phyloP scores from a whole-genome alignment of 1,140 invertebrate species.

The Pomacea maculata region DNA sequence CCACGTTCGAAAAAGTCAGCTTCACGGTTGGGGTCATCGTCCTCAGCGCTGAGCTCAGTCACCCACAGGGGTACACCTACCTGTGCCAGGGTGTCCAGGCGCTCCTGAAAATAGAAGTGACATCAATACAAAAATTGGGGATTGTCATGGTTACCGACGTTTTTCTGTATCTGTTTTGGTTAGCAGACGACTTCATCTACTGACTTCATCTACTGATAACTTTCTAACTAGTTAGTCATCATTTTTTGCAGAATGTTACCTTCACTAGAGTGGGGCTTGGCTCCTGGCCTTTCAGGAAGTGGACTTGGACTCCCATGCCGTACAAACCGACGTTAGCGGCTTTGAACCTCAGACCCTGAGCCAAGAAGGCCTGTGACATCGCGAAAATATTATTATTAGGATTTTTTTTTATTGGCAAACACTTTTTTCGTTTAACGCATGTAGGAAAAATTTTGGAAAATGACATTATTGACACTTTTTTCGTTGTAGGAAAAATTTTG shows the following conservation, averaged over 20 bases:
- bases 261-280: conserved; percentile 15
- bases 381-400: too few relatives aligned
- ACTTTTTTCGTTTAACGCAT: too few relatives aligned
- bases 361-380: neutral
- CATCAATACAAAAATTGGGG: too few relatives aligned
- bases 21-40: neutral
- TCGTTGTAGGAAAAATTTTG: too few relatives aligned
- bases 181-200: too few relatives aligned
- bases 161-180: too few relatives aligned
- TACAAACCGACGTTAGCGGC: conserved; percentile 14
- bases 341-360: conserved; percentile 2
- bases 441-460: too few relatives aligned
- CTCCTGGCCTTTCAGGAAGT: conserved; percentile 4
- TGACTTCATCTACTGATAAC: too few relatives aligned
- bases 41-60: neutral
- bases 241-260: neutral
- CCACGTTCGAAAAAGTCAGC: conserved; percentile 28
- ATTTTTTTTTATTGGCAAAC: too few relatives aligned
- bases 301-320: conserved; percentile 10
- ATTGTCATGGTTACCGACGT: too few relatives aligned
- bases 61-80: conserved; percentile 10
- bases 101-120: neutral
- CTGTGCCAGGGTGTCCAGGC: conserved; percentile 1
- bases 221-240: too few relatives aligned
- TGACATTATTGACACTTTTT: too few relatives aligned